Base-by-base conservation (phyloP, 64 coral and sea anemone genomes). In the Pachyseris speciosa region DNA sequence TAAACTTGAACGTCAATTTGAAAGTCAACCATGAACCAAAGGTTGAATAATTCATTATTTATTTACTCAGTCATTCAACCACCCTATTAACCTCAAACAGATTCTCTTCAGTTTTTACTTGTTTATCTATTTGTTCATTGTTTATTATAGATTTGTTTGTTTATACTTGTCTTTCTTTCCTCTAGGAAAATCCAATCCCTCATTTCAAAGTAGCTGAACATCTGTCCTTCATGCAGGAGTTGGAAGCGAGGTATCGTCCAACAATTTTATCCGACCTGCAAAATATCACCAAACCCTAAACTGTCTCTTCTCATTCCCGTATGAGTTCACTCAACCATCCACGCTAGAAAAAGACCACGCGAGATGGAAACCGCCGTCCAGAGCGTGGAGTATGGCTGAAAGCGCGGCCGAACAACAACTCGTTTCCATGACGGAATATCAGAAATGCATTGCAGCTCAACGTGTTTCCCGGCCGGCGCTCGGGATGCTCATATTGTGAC, bases 261-360 rank as follows among this genome's bases (percentile, higher is more conserved):
- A 90, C 94, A 12, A 95, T 99, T 22, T 85, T 99, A 12, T 90
- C 90, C 3, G 97, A 99, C 34, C 73, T 99, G 20, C 97, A 99
- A 76, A 99, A 99, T 45, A 95, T 99, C 13, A 99, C 97, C 12
- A 95, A 94, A 57, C 94, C 97, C 28, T 99, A 26, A 89, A 9
- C 1, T 7, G 2, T 49, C 3, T 37, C 30, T 37, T 69, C 11
- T 32, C 10, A 16, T 69, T 16, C 30, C 17, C 32, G 66, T 10
- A 31, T 6, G 67, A 39, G 7, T 71, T 5, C 67, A 24, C 31
- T 19, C 36, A 25, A 34, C 2, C 0, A 1, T 80, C 33, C 27
- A 30, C 19, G 39, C 19, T 26, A 8, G 19, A 43, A n/a, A 4
- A 73, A 73, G 4, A 17, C 58, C 52, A 37, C 66, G 13, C 27